These are phyloP conservation scores for Drosophila demipolita DNA, from an alignment of 2,888 invertebrate species.

Conservation along the genomic window DNA sequence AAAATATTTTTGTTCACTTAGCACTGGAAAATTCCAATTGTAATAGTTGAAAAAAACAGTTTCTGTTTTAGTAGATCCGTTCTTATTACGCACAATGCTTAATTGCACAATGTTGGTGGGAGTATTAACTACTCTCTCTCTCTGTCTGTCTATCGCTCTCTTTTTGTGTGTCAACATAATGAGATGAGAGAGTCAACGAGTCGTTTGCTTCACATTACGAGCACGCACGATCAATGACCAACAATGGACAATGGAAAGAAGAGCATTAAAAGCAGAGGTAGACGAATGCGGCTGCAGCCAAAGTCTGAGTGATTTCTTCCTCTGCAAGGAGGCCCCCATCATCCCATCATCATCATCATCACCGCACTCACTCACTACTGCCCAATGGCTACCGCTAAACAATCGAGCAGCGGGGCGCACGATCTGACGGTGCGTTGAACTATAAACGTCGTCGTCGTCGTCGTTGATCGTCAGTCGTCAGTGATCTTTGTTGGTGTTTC, in stretches of 20 bases:
- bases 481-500: constrained; percentile 40
- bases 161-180: constrained; percentile 46
- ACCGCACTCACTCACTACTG: constrained; percentile 37
- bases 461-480: constrained; percentile 40
- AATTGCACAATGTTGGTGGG: neutral
- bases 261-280: constrained; percentile 23
- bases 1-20: neutral
- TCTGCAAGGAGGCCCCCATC: constrained; percentile 51
- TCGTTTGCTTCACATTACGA: constrained; percentile 75
- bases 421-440: constrained; percentile 81
- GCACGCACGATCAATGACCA: constrained; percentile 77
- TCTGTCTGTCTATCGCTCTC: constrained; percentile 16
- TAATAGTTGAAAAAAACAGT: neutral
- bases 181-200: constrained; percentile 62
- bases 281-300: constrained; percentile 31
- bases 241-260: constrained; percentile 32
- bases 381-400: constrained; percentile 69
- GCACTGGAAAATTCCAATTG: neutral
- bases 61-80: neutral
- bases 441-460: constrained; percentile 74
- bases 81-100: neutral
- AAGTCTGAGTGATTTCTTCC: constrained; percentile 73
- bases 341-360: constrained; percentile 9
- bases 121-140: neutral
- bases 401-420: constrained; percentile 38